A percentile compares a stretch with the other conserved stretches of the same genome.
Evolutionary conservation across 2,888 invertebrate genomes (phyloP).

Genomic region (Polyommatus iphigenia): DNA sequence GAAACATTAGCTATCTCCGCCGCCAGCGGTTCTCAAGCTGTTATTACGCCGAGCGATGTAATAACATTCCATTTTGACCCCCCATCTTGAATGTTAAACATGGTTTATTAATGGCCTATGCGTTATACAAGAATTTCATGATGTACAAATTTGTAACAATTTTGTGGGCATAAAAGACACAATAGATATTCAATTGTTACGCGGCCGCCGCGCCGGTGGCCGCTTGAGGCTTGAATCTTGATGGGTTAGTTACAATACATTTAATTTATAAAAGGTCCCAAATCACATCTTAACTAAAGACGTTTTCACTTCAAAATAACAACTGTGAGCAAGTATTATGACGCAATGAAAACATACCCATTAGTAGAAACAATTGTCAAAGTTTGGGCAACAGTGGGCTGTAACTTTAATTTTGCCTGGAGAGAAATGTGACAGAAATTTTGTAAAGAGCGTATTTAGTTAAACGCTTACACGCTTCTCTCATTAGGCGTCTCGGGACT

Average conservation of each 20-base stretch:
- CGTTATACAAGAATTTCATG: neutral
- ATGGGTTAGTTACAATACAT: no score
- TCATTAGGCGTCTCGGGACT: constrained; percentile 57
- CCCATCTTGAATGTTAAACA: neutral
- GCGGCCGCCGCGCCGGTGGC: no score
- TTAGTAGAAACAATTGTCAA: neutral
- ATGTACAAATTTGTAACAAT: neutral
- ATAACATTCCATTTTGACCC: neutral
- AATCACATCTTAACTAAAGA: neutral
- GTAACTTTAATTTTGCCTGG: constrained; percentile 39
- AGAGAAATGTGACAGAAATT: constrained; percentile 54
- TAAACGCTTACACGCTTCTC: constrained; percentile 50
- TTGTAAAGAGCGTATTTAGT: constrained; percentile 52
- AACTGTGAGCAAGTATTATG: neutral
- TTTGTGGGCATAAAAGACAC: no score
- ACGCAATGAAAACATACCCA: neutral
- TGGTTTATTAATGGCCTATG: neutral
- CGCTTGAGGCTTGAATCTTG: no score
- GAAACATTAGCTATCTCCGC: constrained; percentile 24
- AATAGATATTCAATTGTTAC: no score
- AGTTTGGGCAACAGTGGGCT: constrained; percentile 14
- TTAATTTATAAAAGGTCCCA: neutral
- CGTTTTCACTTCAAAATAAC: neutral
- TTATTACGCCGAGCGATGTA: neutral
- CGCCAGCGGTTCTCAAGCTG: constrained; percentile 18